Evolutionary conservation across 2,888 invertebrate species (phyloP), one percentile per base, ranked within the genome.

Genomic region (Argyra leucocephala): DNA sequence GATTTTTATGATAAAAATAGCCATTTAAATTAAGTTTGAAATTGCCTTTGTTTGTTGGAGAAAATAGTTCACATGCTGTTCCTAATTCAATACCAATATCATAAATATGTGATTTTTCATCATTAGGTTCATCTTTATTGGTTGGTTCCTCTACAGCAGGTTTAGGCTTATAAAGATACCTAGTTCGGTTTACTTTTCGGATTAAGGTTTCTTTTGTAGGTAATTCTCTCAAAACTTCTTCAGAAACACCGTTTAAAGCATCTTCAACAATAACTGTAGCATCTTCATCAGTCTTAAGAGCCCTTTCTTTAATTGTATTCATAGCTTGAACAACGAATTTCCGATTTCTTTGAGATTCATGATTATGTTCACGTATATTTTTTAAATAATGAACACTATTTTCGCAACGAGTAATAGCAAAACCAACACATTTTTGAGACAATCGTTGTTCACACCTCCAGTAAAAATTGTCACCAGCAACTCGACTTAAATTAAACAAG

Each of bases 21-120:
- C 61, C 61, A 61, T 61, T 31, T 21, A 61, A 61, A 61, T 61
- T 61, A 26, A 61, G 24, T 61, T 61, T 61, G n/a, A 61, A 61
- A 31, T 61, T 61, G 1, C 61, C 61, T 31, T 61, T 61, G n/a
- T 61, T 61, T 31, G 61, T 61, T 61, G 61, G 61, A 2, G 61
- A 21, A 61, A 61, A 61, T 26, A 61, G 21, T 26, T 61, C 18
- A 61, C 61, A 61, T 21, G 24, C n/a, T 24, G 61, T 21, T 12
- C 61, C 61, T n/a, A 61, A 7, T 31, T 9, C 1, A 7, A 61
- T 31, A 21, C 24, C 22, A 21, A 61, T 24, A 3, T 61, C 61
- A 31, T 26, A 61, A 21, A 61, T 26, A 61, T 61, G 61, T 9
- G n/a, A 10, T 9, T 61, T 61, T 61, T 61, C 61, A 15, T 31